These are phyloP conservation scores for Merodon equestris DNA, from an alignment of 2,888 invertebrate genomes.

Conservation along the genomic window DNA sequence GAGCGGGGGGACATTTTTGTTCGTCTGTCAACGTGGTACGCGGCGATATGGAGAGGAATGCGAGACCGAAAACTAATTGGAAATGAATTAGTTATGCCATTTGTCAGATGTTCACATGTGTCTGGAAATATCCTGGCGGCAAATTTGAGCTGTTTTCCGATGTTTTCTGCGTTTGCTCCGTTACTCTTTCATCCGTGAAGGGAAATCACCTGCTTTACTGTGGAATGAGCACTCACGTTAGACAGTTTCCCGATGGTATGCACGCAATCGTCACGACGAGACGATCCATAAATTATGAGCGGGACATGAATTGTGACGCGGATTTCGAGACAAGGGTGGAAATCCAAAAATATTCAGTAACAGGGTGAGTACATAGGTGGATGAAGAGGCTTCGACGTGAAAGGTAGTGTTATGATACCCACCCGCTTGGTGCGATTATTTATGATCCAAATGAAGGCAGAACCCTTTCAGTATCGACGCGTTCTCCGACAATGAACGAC, in stretches of 20 bases:
- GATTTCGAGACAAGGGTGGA: conserved; percentile 8
- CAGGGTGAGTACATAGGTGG: too few species aligned
- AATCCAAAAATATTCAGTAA: too few species aligned
- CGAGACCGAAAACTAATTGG: conserved; percentile 61
- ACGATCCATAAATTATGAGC: conserved; percentile 54
- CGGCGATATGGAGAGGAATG: conserved; percentile 30
- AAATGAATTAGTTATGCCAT: conserved; percentile 68
- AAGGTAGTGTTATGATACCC: conserved; percentile 35
- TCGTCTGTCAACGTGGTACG: conserved; percentile 35
- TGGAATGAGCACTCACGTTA: conserved; percentile 3
- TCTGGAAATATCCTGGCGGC: conserved; percentile 46
- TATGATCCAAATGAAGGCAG: conserved; percentile 37
- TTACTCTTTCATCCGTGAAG: not conserved
- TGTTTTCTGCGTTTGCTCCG: conserved; percentile 14
- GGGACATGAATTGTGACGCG: conserved; percentile 55
- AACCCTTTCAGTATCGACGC: conserved; percentile 1
- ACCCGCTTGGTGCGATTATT: conserved; percentile 43
- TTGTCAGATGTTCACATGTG: conserved; percentile 66
- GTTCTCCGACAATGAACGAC: conserved; percentile 11
- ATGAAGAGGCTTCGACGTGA: not conserved
- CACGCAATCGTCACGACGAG: conserved; percentile 40
- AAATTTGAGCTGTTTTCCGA: conserved; percentile 10
- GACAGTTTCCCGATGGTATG: not conserved
- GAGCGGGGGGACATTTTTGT: conserved; percentile 17
- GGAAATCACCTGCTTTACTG: conserved; percentile 45